A percentile compares a stretch with the other conserved stretches of the same genome.
Evolutionary conservation across 2,797 vertebrate genomes (phyloP).

Genomic region (Lemur catta): DNA sequence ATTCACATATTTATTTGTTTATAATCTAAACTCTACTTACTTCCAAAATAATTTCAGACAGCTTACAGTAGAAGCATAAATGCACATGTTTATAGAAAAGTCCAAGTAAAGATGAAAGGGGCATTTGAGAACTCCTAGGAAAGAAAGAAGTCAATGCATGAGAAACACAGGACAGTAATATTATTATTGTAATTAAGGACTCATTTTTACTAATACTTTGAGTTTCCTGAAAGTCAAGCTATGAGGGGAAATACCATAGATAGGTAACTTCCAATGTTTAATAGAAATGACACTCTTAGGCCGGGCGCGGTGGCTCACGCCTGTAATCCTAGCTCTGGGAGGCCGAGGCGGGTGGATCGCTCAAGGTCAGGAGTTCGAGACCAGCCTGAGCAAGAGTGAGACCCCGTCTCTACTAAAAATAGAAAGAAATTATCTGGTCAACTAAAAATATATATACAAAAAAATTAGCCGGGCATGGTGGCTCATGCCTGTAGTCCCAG

Average conservation of each 20-base stretch:
- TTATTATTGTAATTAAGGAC: neutral
- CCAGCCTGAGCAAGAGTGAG: no score
- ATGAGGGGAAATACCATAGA: neutral
- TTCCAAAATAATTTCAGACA: neutral
- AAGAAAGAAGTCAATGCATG: neutral
- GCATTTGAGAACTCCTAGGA: neutral
- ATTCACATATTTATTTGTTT: neutral
- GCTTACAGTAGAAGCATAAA: neutral
- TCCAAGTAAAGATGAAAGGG: neutral
- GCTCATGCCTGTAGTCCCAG: no score
- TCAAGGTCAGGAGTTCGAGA: no score
- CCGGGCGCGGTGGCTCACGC: no score
- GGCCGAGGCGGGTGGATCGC: no score
- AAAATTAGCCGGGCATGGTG: no score
- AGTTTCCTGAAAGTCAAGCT: neutral
- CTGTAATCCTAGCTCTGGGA: no score
- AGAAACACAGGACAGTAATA: neutral
- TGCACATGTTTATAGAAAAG: neutral
- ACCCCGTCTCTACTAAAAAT: no score
- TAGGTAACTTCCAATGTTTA: neutral
- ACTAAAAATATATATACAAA: no score
- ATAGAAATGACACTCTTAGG: neutral
- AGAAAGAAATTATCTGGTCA: no score
- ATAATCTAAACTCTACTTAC: neutral
- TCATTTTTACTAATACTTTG: neutral